Evolutionary conservation across 2,797 vertebrate genomes (phyloP).

Genomic region (Hypotaenidia philippensis): DNA sequence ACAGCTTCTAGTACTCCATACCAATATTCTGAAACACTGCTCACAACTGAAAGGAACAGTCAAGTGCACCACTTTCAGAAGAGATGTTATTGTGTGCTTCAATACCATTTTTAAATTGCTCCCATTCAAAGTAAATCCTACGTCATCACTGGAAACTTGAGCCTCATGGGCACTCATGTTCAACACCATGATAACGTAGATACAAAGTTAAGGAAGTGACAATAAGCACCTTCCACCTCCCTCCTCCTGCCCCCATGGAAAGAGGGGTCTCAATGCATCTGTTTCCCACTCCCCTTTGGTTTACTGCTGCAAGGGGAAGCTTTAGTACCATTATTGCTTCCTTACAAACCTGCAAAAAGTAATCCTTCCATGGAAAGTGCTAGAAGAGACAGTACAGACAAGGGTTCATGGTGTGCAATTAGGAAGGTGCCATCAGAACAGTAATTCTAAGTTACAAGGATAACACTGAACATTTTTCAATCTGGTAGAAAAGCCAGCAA

Average conservation of each 20-base stretch:
- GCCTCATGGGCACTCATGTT: neutral
- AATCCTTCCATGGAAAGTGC: neutral
- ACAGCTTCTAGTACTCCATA: neutral
- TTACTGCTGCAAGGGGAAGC: neutral
- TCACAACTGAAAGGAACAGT: neutral
- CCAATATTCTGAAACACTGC: neutral
- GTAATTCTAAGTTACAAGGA: neutral
- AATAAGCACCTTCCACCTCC: neutral
- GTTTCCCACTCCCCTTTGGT: neutral
- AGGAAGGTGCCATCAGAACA: rapidly evolving
- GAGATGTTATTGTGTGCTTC: neutral
- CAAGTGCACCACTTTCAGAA: neutral
- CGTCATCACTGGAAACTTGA: neutral
- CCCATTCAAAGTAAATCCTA: neutral
- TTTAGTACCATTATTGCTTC: neutral
- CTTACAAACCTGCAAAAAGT: neutral
- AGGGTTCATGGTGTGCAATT: neutral
- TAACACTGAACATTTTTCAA: neutral
- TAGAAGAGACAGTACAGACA: neutral
- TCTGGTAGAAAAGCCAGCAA: neutral
- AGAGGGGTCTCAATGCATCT: neutral
- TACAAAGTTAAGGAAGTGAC: neutral
- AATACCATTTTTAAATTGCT: neutral
- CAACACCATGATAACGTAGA: neutral
- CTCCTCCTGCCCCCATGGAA: neutral